Evolutionary conservation across 2,113 vertebrate species (phyloP), one percentile per base, ranked within the genome.

Genomic region (Sus scrofa): DNA sequence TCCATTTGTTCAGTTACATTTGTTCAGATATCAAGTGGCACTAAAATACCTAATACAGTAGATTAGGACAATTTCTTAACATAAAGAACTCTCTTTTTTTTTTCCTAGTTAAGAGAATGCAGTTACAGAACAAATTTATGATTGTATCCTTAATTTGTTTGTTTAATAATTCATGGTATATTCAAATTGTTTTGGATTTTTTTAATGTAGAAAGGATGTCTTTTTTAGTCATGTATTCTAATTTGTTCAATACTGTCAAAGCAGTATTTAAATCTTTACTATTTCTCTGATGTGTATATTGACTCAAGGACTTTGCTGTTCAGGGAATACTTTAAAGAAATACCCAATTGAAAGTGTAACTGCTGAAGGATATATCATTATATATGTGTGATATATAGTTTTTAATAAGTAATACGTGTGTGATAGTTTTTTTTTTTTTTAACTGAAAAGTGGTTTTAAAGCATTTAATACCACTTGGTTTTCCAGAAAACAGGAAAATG

Each of bases 91-190:
- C 16, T 54, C 52, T 2, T 20, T 86, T 12, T 94, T 89, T 68
- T 22, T 2, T 1, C 3, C 75, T 3, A n/a, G 30, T 44, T 65
- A 71, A 73, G 67, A 73, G 50, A 73, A 16, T 10, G 4, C 30
- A 89, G 18, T 0, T 91, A 30, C 12, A 22, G 30, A n/a, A 63
- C 14, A 87, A n/a, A 74, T 75, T 60, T 86, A 65, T 79, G n/a
- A 54, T 37, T 26, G 3, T 62, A 70, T 34, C 63, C 27, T 95
- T 96, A 62, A 78, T 96, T 97, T 90, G 52, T n/a, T 75, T 94
- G 52, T 68, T 96, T 86, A 73, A n/a, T 82, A 68, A 91, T 94
- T 94, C 27, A 60, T 73, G 15, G 0, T 81, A 67, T 30, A 60
- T 79, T 96, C 56, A 96, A 96, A 65, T 34, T 87, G 30, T 71